Percentiles rank a stretch among this genome's conserved stretches.
phyloP scores from a whole-genome alignment of 2,888 invertebrate species.

The Cosmia pyralina region DNA sequence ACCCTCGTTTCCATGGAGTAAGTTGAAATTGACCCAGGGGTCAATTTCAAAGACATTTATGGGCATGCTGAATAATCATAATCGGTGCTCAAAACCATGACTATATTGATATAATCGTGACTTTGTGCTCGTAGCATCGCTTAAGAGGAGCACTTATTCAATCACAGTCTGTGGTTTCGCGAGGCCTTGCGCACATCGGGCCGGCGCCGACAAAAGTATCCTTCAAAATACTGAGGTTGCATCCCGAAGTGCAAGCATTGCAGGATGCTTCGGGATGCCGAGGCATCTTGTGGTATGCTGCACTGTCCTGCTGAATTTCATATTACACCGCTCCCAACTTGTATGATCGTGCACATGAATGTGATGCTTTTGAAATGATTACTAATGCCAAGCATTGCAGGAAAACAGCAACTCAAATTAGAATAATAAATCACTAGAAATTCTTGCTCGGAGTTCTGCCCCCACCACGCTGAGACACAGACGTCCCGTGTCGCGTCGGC shows the following conservation, averaged over 20 bases:
- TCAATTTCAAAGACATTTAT: background rate
- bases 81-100: conserved; percentile 25
- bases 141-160: conserved; percentile 1
- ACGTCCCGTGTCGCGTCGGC: conserved; percentile 16
- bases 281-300: conserved; percentile 12
- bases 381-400: conserved; percentile 46
- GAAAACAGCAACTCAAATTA: conserved; percentile 40
- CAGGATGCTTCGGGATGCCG: conserved; percentile 49
- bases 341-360: conserved; percentile 37
- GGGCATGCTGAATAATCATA: background rate
- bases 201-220: conserved; percentile 44
- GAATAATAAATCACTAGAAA: conserved; percentile 26
- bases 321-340: conserved; percentile 8
- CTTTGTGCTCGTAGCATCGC: background rate
- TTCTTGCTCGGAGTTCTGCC: conserved; percentile 20
- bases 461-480: conserved; percentile 32
- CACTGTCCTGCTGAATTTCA: conserved; percentile 26
- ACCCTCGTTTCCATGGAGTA: background rate
- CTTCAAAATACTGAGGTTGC: conserved; percentile 10
- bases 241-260: conserved; percentile 32
- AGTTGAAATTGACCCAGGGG: background rate
- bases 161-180: conserved; percentile 3
- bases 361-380: conserved; percentile 38
- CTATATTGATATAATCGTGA: conserved; percentile 6
- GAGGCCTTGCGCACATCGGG: conserved; percentile 18